These are phyloP conservation scores for Megastigmus dorsalis DNA, from an alignment of 2,888 invertebrate genomes.

Conservation along the genomic window DNA sequence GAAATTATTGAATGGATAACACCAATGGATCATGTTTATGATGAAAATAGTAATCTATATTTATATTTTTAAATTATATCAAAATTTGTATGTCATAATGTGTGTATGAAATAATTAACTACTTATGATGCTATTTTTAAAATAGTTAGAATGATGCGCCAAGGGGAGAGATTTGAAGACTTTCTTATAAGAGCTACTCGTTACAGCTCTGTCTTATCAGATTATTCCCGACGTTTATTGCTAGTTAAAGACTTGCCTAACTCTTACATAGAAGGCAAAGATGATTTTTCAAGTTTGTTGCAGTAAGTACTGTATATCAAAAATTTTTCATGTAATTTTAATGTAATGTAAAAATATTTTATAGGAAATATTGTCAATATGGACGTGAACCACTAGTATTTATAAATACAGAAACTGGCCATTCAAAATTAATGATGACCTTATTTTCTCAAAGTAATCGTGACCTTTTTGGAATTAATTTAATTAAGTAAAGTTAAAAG, in stretches of 20 bases:
- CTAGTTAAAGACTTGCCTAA: conserved; percentile 91
- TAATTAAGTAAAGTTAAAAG: conserved; percentile 79
- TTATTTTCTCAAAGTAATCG: conserved; percentile 81
- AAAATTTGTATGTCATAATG: too few relatives aligned
- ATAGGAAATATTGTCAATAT: conserved; percentile 78
- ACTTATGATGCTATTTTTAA: conserved; percentile 21
- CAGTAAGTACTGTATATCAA: conserved; percentile 38
- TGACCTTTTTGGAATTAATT: conserved; percentile 79
- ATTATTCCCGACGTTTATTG: conserved; percentile 76
- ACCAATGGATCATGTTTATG: conserved; percentile 82
- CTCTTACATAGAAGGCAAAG: conserved; percentile 80
- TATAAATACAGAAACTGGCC: conserved; percentile 82
- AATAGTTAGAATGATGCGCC: conserved; percentile 73
- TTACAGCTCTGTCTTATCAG: conserved; percentile 75
- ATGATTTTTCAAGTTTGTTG: conserved; percentile 66
- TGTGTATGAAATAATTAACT: too few relatives aligned
- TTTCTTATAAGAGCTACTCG: conserved; percentile 87
- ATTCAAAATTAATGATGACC: conserved; percentile 73
- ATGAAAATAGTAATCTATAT: conserved; percentile 72
- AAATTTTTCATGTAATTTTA: conserved; percentile 20
- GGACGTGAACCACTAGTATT: conserved; percentile 83
- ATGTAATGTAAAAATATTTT: conserved; percentile 60
- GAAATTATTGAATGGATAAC: conserved; percentile 88
- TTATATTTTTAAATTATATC: conserved; percentile 30
- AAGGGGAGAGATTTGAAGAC: conserved; percentile 83